Conservation (phyloP, 2,888 invertebrate genomes). For the Himalopsyche tibetana region DNA sequence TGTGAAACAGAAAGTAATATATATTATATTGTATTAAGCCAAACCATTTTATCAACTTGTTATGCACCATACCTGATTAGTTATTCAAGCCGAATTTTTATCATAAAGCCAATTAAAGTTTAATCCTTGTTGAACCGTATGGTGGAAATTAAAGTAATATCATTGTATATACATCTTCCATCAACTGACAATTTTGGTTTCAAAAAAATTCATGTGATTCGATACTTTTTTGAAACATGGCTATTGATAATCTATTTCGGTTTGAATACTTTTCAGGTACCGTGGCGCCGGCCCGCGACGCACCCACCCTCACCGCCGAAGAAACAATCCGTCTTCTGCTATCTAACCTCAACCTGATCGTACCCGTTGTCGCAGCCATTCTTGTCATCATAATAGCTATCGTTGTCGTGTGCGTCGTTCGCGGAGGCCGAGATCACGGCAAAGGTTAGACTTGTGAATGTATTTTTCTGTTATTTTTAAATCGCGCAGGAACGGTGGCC, state of each 20-base stretch:
- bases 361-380: conserved; percentile 93
- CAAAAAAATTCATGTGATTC: conserved; percentile 3
- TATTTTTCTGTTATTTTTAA: conserved; percentile 68
- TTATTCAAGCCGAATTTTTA: conserved; percentile 33
- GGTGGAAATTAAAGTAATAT: conserved; percentile 31
- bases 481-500: conserved; percentile 84
- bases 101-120: conserved; percentile 36
- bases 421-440: conserved; percentile 88
- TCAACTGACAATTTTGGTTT: conserved; percentile 12
- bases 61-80: conserved; percentile 45
- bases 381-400: conserved; percentile 95
- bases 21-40: not conserved
- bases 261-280: conserved; percentile 89
- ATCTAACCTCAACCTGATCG: conserved; percentile 94
- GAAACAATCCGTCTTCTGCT: conserved; percentile 92
- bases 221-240: not conserved
- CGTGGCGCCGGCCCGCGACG: conserved; percentile 93
- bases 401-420: conserved; percentile 93
- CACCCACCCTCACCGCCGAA: conserved; percentile 86
- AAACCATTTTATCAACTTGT: not conserved
- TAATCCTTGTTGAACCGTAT: not conserved
- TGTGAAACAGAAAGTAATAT: not conserved
- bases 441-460: conserved; percentile 82
- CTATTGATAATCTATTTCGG: conserved; percentile 56
- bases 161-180: conserved; percentile 9